Evolutionary conservation across 2,113 vertebrate species (phyloP).

Genomic region (Lophotis ruficrista): DNA sequence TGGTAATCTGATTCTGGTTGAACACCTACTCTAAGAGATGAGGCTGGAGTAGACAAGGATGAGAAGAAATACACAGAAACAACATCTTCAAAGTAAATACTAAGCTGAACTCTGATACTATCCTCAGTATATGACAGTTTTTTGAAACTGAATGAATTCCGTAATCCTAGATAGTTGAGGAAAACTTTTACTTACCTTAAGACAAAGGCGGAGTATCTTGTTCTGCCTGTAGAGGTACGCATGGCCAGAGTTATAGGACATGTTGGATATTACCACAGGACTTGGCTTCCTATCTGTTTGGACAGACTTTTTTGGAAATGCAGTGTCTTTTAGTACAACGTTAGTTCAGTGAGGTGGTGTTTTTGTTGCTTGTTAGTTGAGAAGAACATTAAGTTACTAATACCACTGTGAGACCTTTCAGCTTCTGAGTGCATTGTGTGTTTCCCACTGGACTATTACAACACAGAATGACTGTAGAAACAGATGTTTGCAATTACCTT

Average conservation of each 20-base stretch:
- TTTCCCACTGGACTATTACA: not conserved
- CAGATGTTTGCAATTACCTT: not conserved
- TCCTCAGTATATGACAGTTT: not conserved
- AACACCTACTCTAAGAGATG: not conserved
- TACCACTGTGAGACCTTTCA: not conserved
- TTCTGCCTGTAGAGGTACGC: not conserved
- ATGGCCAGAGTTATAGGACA: accelerated
- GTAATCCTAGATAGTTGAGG: not conserved
- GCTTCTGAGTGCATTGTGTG: not conserved
- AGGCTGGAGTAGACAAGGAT: not conserved
- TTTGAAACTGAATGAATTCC: not conserved
- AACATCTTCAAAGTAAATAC: not conserved
- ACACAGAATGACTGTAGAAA: not conserved
- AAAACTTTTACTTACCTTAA: not conserved
- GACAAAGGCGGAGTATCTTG: not conserved
- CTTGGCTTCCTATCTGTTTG: not conserved
- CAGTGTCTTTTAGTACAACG: not conserved
- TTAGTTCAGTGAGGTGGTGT: not conserved
- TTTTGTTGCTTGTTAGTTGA: not conserved
- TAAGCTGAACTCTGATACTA: not conserved
- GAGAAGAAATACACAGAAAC: not conserved
- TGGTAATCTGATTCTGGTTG: not conserved
- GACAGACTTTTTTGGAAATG: not conserved
- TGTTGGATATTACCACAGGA: not conserved
- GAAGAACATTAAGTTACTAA: not conserved